Base-by-base conservation (phyloP, 2,888 invertebrate species). In the Mesorhabditis spiculigera region DNA sequence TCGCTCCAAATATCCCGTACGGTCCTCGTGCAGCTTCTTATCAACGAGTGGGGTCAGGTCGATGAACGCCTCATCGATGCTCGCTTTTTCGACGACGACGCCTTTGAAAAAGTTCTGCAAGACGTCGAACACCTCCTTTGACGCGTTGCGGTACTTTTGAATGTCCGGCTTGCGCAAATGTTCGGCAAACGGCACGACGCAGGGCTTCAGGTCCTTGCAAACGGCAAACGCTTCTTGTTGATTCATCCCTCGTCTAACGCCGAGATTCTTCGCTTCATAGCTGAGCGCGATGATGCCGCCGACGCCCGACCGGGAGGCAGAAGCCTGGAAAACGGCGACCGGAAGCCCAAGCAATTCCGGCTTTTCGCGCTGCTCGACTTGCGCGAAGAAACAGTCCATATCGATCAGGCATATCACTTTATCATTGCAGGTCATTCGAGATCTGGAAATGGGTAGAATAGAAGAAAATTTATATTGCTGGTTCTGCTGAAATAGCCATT, bases 301-400 rank as follows among this genome's bases (percentile, higher is more conserved):
- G 86, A 95, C 95, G 58, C 93, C 93, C 87, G 91, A 91, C 92
- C 93, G 95, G 4, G 91, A 90, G 6, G 73, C 64, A 4, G 72
- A 67, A 69, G 73, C 69, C 86, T 97, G 97, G 0, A 95, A 95
- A 4, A 98, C 97, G 68, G 94, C 96, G 73, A 95, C 90, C 0
- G 97, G 97, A 88, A 93, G 92, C 66, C 93, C 95, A 86, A 89
- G 89, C 75, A 93, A 88, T 72, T 90, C 88, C 0, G 95, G 94
- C 85, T 93, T 90, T n/a, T 93, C 88, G 86, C 93, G 91, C 85
- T 93, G 93, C 88, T 98, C 97, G 3, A 98, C 97, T 90, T 97
- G 97, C 82, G 96, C 97, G 87, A 95, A 98, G 88, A 98, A 98
- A 88, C 96, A 96, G 87, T 98, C 97, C 97, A 98, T 97, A 86